Evolutionary conservation across 1,140 invertebrate species (phyloP).

Genomic region (Temnothorax nylanderi): DNA sequence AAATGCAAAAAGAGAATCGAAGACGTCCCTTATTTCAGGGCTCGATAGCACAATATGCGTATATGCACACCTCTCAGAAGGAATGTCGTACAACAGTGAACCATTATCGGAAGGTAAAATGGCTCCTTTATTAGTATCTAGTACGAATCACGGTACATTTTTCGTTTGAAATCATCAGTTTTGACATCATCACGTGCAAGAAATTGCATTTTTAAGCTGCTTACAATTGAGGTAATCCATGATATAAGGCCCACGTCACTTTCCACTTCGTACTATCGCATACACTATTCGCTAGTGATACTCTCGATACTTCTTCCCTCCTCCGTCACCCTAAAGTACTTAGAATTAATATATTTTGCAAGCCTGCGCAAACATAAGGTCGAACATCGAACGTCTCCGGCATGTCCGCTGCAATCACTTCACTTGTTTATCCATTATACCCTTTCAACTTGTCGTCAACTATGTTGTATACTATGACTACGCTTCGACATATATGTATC

Average conservation of each 20-base stretch:
- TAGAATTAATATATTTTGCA: slow-evolving; percentile 63
- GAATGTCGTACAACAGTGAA: slow-evolving; percentile 53
- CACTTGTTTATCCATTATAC: slow-evolving; percentile 1
- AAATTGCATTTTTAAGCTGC: slow-evolving; percentile 72
- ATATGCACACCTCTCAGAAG: background rate
- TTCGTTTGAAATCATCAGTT: slow-evolving; percentile 46
- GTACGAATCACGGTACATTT: slow-evolving; percentile 55
- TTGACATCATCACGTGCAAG: slow-evolving; percentile 66
- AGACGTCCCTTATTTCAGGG: slow-evolving; percentile 24
- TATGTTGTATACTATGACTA: slow-evolving; percentile 59
- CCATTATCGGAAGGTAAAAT: slow-evolving; percentile 55
- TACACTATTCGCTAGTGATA: slow-evolving; percentile 55
- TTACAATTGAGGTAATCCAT: slow-evolving; percentile 76
- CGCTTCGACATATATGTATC: slow-evolving; percentile 71
- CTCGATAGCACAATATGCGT: slow-evolving; percentile 27
- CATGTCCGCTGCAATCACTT: slow-evolving; percentile 40
- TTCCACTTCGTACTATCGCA: slow-evolving; percentile 70
- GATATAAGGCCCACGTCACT: slow-evolving; percentile 76
- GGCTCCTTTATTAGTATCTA: slow-evolving; percentile 57
- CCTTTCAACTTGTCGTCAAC: slow-evolving; percentile 55
- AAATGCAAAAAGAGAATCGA: slow-evolving; percentile 1
- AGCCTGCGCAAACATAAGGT: slow-evolving; percentile 49
- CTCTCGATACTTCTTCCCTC: background rate
- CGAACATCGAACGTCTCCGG: slow-evolving; percentile 46
- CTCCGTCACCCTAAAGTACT: slow-evolving; percentile 50